A percentile compares a stretch with the other conserved stretches of the same genome.
Evolutionary conservation across 2,888 invertebrate species (phyloP).

Genomic region (Spisula solida): DNA sequence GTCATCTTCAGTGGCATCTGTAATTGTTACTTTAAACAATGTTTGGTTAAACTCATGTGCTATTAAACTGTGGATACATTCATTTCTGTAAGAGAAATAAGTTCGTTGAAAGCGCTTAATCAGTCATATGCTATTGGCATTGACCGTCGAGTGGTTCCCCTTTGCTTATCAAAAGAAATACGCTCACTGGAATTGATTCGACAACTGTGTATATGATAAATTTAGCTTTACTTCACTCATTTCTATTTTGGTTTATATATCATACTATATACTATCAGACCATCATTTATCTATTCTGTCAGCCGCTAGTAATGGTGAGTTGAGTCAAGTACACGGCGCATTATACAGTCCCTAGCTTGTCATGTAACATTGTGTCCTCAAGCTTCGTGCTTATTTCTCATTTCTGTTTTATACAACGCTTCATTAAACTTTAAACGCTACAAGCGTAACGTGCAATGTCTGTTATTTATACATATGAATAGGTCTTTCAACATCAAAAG

Average conservation of each 20-base stretch:
- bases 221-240: too few species aligned
- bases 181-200: not conserved
- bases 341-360: not conserved
- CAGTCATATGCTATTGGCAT: not conserved
- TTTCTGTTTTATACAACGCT: constrained; percentile 2
- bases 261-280: not conserved
- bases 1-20: too few species aligned
- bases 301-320: not conserved
- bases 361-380: not conserved
- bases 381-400: constrained; percentile 2
- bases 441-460: not conserved
- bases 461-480: not conserved
- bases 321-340: not conserved
- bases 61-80: too few species aligned
- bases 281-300: not conserved
- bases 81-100: too few species aligned
- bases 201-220: too few species aligned
- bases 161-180: not conserved
- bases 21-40: too few species aligned
- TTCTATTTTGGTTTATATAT: too few species aligned
- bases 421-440: constrained; percentile 11
- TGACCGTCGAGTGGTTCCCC: too few species aligned
- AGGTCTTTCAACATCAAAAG: not conserved
- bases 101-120: too few species aligned
- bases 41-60: too few species aligned